Percentiles rank a stretch among this genome's conserved stretches.
phyloP scores from a whole-genome alignment of 2,113 vertebrate species.

The Ornithorhynchus anatinus region DNA sequence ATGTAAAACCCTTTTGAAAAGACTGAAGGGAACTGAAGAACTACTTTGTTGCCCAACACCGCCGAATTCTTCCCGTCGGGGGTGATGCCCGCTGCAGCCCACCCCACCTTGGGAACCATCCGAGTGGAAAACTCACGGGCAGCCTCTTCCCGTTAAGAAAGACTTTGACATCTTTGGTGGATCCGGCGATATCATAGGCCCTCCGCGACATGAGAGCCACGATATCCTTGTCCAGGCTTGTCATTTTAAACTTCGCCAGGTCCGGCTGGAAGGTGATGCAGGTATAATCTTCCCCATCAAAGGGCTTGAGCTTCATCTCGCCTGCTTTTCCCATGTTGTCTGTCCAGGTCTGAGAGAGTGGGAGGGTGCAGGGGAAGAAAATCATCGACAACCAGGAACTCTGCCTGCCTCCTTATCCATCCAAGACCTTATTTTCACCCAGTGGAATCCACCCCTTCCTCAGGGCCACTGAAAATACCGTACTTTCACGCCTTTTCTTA shows the following conservation, averaged over 20 bases:
- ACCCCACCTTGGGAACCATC: too few relatives aligned
- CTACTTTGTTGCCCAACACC: too few relatives aligned
- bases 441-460: too few relatives aligned
- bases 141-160: constrained; percentile 90
- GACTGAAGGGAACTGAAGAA: too few relatives aligned
- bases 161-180: constrained; percentile 87
- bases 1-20: not conserved
- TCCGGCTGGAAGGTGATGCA: constrained; percentile 95
- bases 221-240: constrained; percentile 87
- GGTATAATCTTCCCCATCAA: constrained; percentile 90
- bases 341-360: constrained; percentile 84
- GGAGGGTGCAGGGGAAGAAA: not conserved
- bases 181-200: constrained; percentile 93
- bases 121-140: constrained; percentile 79
- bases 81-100: not conserved
- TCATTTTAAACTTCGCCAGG: constrained; percentile 96
- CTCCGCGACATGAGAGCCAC: constrained; percentile 94
- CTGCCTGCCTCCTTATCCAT: too few relatives aligned
- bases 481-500: too few relatives aligned
- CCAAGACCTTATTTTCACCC: too few relatives aligned
- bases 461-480: too few relatives aligned
- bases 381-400: constrained; percentile 11
- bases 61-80: too few relatives aligned
- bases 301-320: constrained; percentile 81
- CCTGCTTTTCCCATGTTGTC: constrained; percentile 89